phyloP scores from a whole-genome alignment of 2,888 invertebrate species.

The Diaperis boleti region DNA sequence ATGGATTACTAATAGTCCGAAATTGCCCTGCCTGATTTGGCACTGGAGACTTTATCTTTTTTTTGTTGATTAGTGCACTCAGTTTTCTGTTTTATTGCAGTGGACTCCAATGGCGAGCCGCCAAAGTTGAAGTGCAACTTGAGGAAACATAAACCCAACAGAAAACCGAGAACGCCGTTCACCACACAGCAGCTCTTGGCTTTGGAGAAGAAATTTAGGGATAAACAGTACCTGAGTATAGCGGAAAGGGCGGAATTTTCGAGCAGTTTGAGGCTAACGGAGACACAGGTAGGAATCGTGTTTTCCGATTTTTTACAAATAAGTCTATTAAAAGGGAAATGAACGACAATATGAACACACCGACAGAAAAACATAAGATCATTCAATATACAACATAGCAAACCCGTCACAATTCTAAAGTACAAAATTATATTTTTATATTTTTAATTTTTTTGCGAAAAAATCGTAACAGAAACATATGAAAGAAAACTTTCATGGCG shows the following conservation, averaged over 20 bases:
- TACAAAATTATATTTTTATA: too few relatives aligned
- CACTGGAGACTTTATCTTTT: slow-evolving; percentile 4
- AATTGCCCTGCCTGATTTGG: slow-evolving; percentile 22
- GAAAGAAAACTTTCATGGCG: too few relatives aligned
- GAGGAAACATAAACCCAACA: slow-evolving; percentile 97
- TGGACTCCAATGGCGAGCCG: slow-evolving; percentile 80
- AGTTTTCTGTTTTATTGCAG: slow-evolving; percentile 63
- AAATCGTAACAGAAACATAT: too few relatives aligned
- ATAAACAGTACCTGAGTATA: slow-evolving; percentile 97
- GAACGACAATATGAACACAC: too few relatives aligned
- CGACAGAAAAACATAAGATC: too few relatives aligned
- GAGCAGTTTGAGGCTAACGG: slow-evolving; percentile 90
- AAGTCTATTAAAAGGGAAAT: too few relatives aligned
- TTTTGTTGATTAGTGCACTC: slow-evolving; percentile 36
- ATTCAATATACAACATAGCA: too few relatives aligned
- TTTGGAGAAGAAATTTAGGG: slow-evolving; percentile 95
- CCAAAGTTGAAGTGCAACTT: slow-evolving; percentile 90
- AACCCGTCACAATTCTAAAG: too few relatives aligned
- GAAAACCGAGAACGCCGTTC: slow-evolving; percentile 98
- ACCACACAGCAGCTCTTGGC: slow-evolving; percentile 97
- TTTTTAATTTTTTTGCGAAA: too few relatives aligned
- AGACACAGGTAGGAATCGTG: slow-evolving; percentile 90
- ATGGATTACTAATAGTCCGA: slow-evolving; percentile 37
- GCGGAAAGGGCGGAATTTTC: slow-evolving; percentile 98
- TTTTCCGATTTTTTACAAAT: too few relatives aligned